phyloP scores from a whole-genome alignment of 1,140 invertebrate genomes.

The Monomorium pharaonis region DNA sequence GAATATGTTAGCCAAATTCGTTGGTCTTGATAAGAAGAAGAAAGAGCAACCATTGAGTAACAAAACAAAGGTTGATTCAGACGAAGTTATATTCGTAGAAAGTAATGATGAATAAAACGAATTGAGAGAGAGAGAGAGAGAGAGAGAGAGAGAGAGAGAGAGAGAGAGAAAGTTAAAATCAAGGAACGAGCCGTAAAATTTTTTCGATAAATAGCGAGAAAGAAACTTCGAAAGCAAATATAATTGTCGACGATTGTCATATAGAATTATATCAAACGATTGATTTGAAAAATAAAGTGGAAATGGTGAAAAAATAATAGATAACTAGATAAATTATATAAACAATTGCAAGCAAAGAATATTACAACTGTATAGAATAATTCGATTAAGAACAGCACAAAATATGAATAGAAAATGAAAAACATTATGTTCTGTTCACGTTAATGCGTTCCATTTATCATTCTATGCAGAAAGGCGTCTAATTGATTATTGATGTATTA shows the following conservation, averaged over 20 bases:
- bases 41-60: not conserved
- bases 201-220: not conserved
- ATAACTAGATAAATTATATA: not conserved
- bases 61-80: not conserved
- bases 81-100: not conserved
- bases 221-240: not conserved
- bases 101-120: not conserved
- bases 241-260: not conserved
- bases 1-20: slow-evolving; percentile 71
- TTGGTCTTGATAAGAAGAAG: slow-evolving; percentile 19
- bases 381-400: not conserved
- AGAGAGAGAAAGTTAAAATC: slow-evolving; percentile 21
- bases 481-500: not conserved
- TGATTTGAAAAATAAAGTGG: not conserved
- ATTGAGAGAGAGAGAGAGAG: no score
- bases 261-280: not conserved
- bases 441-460: not conserved
- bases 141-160: no score
- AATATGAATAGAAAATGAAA: not conserved
- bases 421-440: not conserved
- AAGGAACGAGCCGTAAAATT: not conserved
- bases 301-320: not conserved
- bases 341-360: not conserved
- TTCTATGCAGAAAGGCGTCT: not conserved
- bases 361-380: not conserved